phyloP scores from a whole-genome alignment of 2,888 invertebrate genomes.

The Hirtodrosophila confusa region DNA sequence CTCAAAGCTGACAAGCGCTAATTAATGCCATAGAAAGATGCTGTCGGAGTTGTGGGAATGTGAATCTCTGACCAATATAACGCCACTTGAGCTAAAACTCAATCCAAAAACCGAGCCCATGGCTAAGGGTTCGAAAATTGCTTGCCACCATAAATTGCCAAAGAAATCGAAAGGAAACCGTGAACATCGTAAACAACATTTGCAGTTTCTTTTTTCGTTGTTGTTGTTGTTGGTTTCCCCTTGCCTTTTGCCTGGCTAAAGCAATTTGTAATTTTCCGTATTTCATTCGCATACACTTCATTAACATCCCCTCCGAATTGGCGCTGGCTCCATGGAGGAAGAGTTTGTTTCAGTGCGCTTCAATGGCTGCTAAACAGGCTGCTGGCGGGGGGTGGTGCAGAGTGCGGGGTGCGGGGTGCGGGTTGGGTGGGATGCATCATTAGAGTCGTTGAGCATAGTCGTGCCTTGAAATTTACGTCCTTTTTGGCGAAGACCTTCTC shows the following conservation, averaged over 20 bases:
- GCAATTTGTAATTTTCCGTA: slow-evolving; percentile 79
- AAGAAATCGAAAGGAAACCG: slow-evolving; percentile 80
- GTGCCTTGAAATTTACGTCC: slow-evolving; percentile 71
- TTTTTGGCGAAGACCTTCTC: slow-evolving; percentile 72
- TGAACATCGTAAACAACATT: slow-evolving; percentile 79
- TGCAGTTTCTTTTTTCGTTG: slow-evolving; percentile 46
- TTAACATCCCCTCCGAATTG: slow-evolving; percentile 63
- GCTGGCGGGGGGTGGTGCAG: slow-evolving; percentile 10
- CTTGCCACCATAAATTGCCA: slow-evolving; percentile 64
- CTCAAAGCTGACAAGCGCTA: slow-evolving; percentile 20
- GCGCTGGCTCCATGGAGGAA: slow-evolving; percentile 27
- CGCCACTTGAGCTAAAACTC: slow-evolving; percentile 47
- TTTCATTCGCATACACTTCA: slow-evolving; percentile 79
- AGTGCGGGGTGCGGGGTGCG: neutral
- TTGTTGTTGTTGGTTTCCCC: slow-evolving; percentile 4
- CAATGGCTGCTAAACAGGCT: slow-evolving; percentile 68
- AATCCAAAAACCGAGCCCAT: slow-evolving; percentile 29
- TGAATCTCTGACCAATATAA: slow-evolving; percentile 55
- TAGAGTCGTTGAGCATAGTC: slow-evolving; percentile 75
- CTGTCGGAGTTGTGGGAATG: slow-evolving; percentile 6
- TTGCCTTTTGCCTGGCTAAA: slow-evolving; percentile 32
- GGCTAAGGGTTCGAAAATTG: slow-evolving; percentile 40
- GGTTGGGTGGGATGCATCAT: slow-evolving; percentile 76
- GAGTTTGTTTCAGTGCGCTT: slow-evolving; percentile 69
- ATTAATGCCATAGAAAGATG: slow-evolving; percentile 28